Evolutionary conservation across 2,797 vertebrate species (phyloP), one percentile per base, ranked within the genome.

Genomic region (Hafferia zeledoni): DNA sequence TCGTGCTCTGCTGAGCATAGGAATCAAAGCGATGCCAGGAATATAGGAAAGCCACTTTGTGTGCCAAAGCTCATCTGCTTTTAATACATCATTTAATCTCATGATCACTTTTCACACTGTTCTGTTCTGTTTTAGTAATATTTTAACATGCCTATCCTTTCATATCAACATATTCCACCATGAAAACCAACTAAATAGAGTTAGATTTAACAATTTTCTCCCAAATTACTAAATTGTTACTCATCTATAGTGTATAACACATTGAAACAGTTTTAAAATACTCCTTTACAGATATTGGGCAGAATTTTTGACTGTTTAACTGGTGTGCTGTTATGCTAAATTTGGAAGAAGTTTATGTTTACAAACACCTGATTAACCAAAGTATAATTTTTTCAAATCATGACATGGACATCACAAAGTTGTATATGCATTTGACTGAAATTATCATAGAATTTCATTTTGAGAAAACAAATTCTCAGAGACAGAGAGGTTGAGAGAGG

Each of bases 41-140:
- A 72, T 44, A 78, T 4, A 24, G 39, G 50, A 87, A 91, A 70
- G 11, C 31, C 20, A 37, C 39, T 67, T 80, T 10, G 39, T 41
- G 10, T 80, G 69, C 50, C 72, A 91, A 78, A 92, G 13, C 35
- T 91, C 39, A 67, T 55, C 50, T 78, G 20, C 9, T 91, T 94
- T 85, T 78, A 91, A 87, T 69, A 80, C 28, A 75, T 14, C 39
- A 47, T 80, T 91, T 89, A 80, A 71, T 94, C 71, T 87, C 46
- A 52, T 30, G 64, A 87, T 85, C 53, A 30, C 28, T 77, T 77
- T 70, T 61, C 49, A 78, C 14, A 46, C 11, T 74, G 24, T 70
- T 70, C 75, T 72, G 18, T 64, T 85, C 65, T 80, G 14, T 65
- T 84, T 72, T 52, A 77, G 39, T 11, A 68, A 74, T 91, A 83